phyloP scores from a whole-genome alignment of 1,140 invertebrate species.

The Melitaea cinxia region DNA sequence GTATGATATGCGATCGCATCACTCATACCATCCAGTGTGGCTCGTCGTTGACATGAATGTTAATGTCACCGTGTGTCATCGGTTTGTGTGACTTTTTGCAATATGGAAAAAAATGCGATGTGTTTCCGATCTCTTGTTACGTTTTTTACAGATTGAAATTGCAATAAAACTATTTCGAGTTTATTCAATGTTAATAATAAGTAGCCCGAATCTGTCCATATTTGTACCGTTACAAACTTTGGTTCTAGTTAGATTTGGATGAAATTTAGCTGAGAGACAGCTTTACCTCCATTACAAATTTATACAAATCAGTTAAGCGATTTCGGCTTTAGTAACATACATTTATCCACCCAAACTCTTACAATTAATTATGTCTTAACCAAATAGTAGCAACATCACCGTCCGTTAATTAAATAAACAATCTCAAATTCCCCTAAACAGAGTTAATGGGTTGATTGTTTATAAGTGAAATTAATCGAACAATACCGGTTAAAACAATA shows the following conservation, averaged over 20 bases:
- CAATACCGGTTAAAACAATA: constrained; percentile 35
- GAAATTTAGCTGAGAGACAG: no score
- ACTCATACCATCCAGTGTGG: not conserved
- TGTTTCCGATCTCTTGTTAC: not conserved
- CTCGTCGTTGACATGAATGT: not conserved
- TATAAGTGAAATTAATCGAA: constrained; percentile 28
- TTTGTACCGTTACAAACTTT: no score
- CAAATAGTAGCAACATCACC: not conserved
- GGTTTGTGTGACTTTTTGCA: not conserved
- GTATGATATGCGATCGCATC: not conserved
- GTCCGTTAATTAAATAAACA: not conserved
- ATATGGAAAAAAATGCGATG: not conserved
- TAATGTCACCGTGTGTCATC: not conserved
- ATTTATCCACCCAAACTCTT: no score
- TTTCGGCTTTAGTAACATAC: no score
- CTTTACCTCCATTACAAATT: no score
- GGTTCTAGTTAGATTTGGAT: no score
- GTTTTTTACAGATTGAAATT: not conserved
- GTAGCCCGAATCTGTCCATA: no score
- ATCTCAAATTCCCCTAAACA: not conserved
- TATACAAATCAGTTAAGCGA: no score
- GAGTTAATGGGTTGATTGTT: constrained; percentile 1
- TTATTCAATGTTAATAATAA: no score
- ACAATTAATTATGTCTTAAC: no score
- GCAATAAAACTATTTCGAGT: not conserved